phyloP scores from a whole-genome alignment of 2,888 invertebrate species.

The Ornithoptera priamus region DNA sequence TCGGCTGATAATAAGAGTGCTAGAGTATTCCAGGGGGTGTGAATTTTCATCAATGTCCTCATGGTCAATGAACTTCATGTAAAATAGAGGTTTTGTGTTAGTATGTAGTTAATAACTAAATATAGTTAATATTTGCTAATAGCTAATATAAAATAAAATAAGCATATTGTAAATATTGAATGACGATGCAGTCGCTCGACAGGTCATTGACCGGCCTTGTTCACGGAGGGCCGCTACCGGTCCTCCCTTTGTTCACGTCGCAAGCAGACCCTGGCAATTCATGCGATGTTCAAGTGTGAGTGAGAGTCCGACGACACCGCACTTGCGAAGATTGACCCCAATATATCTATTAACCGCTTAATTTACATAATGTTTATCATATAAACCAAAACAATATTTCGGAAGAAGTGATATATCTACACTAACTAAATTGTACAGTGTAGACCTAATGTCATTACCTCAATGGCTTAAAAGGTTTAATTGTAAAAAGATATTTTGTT shows the following conservation, averaged over 20 bases:
- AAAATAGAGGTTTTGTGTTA: no score
- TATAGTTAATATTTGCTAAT: not conserved
- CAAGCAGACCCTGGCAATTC: slow-evolving; percentile 39
- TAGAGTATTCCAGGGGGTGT: no score
- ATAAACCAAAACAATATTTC: no score
- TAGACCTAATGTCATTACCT: not conserved
- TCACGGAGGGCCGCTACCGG: slow-evolving; percentile 53
- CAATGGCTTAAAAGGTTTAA: not conserved
- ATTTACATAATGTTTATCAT: not conserved
- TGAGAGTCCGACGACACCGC: slow-evolving; percentile 1
- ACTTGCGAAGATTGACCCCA: slow-evolving; percentile 5
- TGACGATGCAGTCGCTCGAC: slow-evolving; percentile 47
- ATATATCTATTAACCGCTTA: not conserved
- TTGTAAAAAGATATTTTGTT: not conserved
- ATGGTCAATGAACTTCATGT: not conserved
- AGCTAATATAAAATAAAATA: slow-evolving; percentile 35
- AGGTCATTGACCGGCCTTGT: slow-evolving; percentile 78
- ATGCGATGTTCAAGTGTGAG: slow-evolving; percentile 37
- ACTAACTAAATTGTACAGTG: not conserved
- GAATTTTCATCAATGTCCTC: not conserved
- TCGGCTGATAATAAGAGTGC: no score
- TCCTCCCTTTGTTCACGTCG: slow-evolving; percentile 65
- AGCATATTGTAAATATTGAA: slow-evolving; percentile 49
- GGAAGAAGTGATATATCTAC: not conserved
- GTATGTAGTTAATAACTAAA: not conserved